Conservation (phyloP, 1,140 invertebrate genomes). For the Varroa destructor region DNA sequence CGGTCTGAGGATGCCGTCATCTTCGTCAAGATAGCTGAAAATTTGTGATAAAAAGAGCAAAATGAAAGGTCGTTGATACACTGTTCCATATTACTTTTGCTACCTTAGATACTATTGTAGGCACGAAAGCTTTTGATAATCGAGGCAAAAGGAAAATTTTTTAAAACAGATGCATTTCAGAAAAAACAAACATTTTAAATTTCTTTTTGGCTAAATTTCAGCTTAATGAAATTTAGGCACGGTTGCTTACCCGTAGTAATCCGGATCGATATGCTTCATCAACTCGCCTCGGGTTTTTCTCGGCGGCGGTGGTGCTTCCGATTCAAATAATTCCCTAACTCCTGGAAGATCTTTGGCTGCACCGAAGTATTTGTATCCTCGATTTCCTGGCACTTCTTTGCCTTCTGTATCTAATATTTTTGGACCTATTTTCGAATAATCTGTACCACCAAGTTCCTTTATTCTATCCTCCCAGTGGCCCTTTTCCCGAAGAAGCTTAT, state of each 20-base stretch:
- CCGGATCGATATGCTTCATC: constrained; percentile 93
- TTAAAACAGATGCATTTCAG: too few relatives aligned
- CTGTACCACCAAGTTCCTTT: constrained; percentile 80
- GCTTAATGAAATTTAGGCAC: too few relatives aligned
- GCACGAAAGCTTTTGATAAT: too few relatives aligned
- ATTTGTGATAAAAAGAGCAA: neutral
- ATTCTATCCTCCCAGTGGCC: constrained; percentile 96
- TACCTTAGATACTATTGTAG: too few relatives aligned
- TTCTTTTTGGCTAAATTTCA: too few relatives aligned
- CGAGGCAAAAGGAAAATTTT: too few relatives aligned
- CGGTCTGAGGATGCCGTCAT: constrained; percentile 84
- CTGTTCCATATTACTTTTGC: too few relatives aligned
- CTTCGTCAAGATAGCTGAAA: constrained; percentile 71
- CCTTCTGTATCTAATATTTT: constrained; percentile 90
- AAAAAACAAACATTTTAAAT: too few relatives aligned
- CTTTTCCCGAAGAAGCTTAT: constrained; percentile 82
- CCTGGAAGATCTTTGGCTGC: constrained; percentile 96
- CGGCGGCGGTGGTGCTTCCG: constrained; percentile 73
- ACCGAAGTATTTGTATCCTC: constrained; percentile 98
- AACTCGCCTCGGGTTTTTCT: constrained; percentile 85
- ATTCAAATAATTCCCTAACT: constrained; percentile 91
- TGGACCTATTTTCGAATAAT: constrained; percentile 79
- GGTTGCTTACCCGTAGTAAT: constrained; percentile 68
- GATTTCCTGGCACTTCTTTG: constrained; percentile 89
- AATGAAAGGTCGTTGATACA: too few relatives aligned